Conservation (phyloP, 2,113 vertebrate genomes). For the Odocoileus virginianus region DNA sequence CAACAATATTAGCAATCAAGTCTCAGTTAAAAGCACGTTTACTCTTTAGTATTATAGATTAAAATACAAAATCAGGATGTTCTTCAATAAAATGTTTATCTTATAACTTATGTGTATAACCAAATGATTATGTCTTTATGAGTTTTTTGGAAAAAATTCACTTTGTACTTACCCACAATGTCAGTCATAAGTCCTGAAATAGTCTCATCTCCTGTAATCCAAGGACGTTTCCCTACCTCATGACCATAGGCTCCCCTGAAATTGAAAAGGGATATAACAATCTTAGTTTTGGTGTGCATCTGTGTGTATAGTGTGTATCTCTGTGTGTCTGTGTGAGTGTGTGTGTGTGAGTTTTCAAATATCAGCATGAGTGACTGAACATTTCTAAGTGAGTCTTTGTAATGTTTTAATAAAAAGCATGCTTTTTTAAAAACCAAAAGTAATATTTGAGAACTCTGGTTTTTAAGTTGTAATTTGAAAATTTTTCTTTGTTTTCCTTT, state of each 20-base stretch:
- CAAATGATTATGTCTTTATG: neutral
- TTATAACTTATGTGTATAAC: neutral
- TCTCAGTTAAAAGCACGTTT: neutral
- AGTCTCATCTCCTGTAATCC: conserved; percentile 90
- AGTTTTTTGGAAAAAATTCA: neutral
- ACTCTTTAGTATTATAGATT: neutral
- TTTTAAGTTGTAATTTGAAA: neutral
- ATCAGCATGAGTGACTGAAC: neutral
- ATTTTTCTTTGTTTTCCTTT: neutral
- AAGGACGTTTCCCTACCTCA: conserved; percentile 85
- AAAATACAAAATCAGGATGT: neutral
- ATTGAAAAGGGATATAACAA: conserved; percentile 39
- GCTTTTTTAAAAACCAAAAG: neutral
- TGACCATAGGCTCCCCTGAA: conserved; percentile 91
- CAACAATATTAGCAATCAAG: neutral
- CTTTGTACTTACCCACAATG: conserved; percentile 87
- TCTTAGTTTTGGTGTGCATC: neutral
- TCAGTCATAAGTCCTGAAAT: conserved; percentile 87
- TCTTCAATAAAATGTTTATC: neutral
- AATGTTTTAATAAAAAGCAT: neutral
- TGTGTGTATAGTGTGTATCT: neutral
- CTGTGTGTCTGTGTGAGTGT: neutral
- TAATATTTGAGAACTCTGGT: neutral
- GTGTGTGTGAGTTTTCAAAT: neutral
- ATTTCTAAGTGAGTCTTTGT: neutral